Base-by-base conservation (phyloP, 2,888 invertebrate species). In the Sinopyrophorus schimmeli region DNA sequence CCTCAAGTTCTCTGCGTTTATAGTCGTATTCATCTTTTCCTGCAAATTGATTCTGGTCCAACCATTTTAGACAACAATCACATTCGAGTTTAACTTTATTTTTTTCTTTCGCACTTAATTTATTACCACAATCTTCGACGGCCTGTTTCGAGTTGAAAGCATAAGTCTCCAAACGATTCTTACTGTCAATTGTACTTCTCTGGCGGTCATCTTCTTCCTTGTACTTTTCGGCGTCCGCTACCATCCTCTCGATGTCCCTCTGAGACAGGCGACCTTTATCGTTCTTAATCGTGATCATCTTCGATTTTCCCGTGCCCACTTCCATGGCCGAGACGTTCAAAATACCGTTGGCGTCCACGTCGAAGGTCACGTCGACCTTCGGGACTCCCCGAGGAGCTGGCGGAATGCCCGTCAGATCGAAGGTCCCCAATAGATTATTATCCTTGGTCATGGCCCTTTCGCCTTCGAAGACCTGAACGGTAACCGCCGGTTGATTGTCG, bases 251-350 rank as follows among this genome's bases (percentile, higher is more conserved):
- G 53, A 92, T 91, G 62, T 92, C 91, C 3, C 83, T 82, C 67
- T 89, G 86, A 10, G 88, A 87, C 37, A 92, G 76, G 3, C 91
- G 78, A 0, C 90, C 89, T 64, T 86, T 88, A 74, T 91, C 89
- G 73, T 91, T 91, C 68, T 86, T 87, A 54, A 91, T 92, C 28
- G 85, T 86, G 53, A 91, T 89, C 66, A 85, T 84, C 70, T 84
- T 86, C 50, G 80, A 81, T 55, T 85, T 86, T 3, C 80, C 80
- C 0, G 79, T 77, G 60, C 78, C 76, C 52, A 69, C 74, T 58
- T 82, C 81, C 55, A 76, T 71, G 3, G 76, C 77, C 1, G 76
- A 74, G 3, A 80, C 75, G 57, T 80, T 79, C 28, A 79, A 17
- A 58, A 89, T 88, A 30, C 88, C 88, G 68, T 89, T 87, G 7